A percentile compares a stretch with the other conserved stretches of the same genome.
Evolutionary conservation across 1,140 invertebrate species (phyloP).

Genomic region (Leptinotarsa undecemlineata): DNA sequence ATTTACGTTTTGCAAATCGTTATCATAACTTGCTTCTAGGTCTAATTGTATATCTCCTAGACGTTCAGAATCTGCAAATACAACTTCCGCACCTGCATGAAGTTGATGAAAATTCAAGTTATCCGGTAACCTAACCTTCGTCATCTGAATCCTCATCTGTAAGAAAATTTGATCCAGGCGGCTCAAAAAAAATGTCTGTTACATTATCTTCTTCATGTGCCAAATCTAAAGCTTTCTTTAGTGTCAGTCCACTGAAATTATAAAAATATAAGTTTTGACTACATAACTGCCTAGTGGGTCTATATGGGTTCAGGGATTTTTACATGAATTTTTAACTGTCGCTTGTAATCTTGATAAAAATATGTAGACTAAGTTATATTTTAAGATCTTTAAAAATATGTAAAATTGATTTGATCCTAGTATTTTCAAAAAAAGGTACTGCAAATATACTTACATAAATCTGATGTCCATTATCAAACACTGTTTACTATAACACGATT

Average conservation of each 20-base stretch:
- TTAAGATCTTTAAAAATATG: too few relatives aligned
- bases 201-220: constrained; percentile 12
- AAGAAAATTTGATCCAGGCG: constrained; percentile 12
- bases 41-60: constrained; percentile 5
- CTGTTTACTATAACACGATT: too few relatives aligned
- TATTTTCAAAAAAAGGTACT: too few relatives aligned
- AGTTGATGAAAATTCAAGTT: constrained; percentile 15
- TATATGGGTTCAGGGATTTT: not conserved
- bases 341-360: not conserved
- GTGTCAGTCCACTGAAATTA: not conserved
- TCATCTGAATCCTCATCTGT: not conserved
- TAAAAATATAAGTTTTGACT: constrained; percentile 10
- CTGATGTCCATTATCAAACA: too few relatives aligned
- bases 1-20: constrained; percentile 12
- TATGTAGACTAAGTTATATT: too few relatives aligned
- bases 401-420: too few relatives aligned
- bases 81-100: constrained; percentile 13
- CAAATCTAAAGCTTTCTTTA: constrained; percentile 4
- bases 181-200: constrained; percentile 14
- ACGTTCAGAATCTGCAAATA: constrained; percentile 7
- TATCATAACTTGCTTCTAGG: constrained; percentile 4
- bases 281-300: not conserved
- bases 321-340: constrained; percentile 7
- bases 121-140: constrained; percentile 20
- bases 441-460: too few relatives aligned